Conservation (phyloP, 2,113 vertebrate species). For the Prunella fulvescens region DNA sequence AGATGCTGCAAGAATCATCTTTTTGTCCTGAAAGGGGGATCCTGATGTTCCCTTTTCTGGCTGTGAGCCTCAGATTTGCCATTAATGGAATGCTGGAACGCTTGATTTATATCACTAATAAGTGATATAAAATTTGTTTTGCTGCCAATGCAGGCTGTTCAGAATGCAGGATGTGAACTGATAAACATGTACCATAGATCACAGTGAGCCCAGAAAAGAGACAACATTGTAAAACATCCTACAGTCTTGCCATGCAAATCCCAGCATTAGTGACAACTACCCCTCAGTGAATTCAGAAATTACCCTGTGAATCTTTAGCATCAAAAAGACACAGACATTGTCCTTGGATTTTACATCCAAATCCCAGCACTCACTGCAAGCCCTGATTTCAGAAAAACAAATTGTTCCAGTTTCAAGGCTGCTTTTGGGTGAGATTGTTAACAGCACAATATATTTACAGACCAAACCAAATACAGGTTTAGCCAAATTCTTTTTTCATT, state of each 20-base stretch:
- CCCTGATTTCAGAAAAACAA: neutral
- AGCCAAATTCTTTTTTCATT: neutral
- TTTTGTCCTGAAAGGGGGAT: neutral
- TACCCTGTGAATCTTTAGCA: neutral
- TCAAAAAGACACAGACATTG: neutral
- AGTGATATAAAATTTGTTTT: slow-evolving; percentile 53
- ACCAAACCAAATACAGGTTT: neutral
- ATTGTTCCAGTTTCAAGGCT: neutral
- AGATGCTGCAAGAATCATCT: neutral
- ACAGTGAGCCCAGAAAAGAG: slow-evolving; percentile 3
- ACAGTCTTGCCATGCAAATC: neutral
- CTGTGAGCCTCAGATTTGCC: slow-evolving; percentile 25
- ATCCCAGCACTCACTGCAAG: neutral
- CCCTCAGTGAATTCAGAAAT: neutral
- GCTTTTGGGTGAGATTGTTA: neutral
- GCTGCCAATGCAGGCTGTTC: slow-evolving; percentile 16
- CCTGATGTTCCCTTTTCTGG: neutral
- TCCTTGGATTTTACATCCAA: slow-evolving; percentile 10
- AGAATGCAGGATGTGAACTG: slow-evolving; percentile 53
- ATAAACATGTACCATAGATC: slow-evolving; percentile 35
- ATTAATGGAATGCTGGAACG: slow-evolving; percentile 34
- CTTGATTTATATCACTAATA: slow-evolving; percentile 72
- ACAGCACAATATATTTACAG: neutral
- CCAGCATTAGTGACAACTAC: neutral
- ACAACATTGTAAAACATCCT: slow-evolving; percentile 1